Conservation (phyloP, 2,797 vertebrate species). For the Labeo calbasu region DNA sequence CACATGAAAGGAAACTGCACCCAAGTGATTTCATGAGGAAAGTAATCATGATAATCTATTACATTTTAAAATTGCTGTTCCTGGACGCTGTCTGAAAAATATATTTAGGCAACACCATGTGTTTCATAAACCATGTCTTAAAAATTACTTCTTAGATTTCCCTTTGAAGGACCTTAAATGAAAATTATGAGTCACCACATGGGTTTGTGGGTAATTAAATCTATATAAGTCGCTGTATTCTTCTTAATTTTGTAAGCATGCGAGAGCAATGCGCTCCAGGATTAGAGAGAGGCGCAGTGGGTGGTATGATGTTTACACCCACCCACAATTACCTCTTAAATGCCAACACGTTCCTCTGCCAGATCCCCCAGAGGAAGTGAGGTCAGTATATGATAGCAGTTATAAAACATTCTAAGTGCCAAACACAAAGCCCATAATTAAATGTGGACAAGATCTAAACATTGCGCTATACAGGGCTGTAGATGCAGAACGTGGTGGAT, state of each 20-base stretch:
- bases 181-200: conserved; percentile 50
- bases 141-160: conserved; percentile 26
- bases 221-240: conserved; percentile 46
- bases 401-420: conserved; percentile 39
- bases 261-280: conserved; percentile 27
- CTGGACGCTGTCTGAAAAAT: background rate
- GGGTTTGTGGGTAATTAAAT: conserved; percentile 52
- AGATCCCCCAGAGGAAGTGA: conserved; percentile 39
- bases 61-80: background rate
- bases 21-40: background rate
- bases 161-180: conserved; percentile 25
- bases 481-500: background rate
- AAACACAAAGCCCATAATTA: conserved; percentile 34
- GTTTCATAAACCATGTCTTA: conserved; percentile 18
- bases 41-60: conserved; percentile 14
- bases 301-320: conserved; percentile 49
- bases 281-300: conserved; percentile 44
- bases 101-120: background rate
- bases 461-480: background rate
- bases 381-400: conserved; percentile 43
- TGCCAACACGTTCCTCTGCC: conserved; percentile 49
- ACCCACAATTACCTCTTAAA: conserved; percentile 53
- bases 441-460: conserved; percentile 19
- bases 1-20: background rate
- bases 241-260: conserved; percentile 39